These are phyloP conservation scores for Chelonus insularis DNA, from an alignment of 1,140 invertebrate species.

Conservation along the genomic window DNA sequence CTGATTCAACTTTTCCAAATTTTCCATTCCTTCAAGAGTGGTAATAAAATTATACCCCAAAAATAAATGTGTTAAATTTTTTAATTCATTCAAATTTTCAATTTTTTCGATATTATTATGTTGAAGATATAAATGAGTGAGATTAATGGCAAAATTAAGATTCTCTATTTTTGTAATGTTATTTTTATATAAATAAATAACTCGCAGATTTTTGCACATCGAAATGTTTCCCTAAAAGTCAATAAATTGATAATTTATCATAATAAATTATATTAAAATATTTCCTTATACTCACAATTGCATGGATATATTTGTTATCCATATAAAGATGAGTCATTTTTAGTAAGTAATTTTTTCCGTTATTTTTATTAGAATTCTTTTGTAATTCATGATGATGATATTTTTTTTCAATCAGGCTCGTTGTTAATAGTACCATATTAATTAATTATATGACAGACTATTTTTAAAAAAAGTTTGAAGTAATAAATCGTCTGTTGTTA, in stretches of 20 bases:
- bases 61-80: conserved; percentile 68
- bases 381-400: conserved; percentile 36
- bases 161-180: conserved; percentile 65
- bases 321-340: conserved; percentile 60
- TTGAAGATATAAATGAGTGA: conserved; percentile 71
- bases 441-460: neutral
- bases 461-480: conserved; percentile 6
- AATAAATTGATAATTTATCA: conserved; percentile 14
- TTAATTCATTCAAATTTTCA: conserved; percentile 64
- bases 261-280: conserved; percentile 16
- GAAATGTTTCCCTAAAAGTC: conserved; percentile 61
- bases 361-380: conserved; percentile 41
- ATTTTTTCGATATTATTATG: conserved; percentile 69
- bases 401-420: conserved; percentile 39
- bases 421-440: conserved; percentile 41
- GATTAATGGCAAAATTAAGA: conserved; percentile 61
- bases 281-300: conserved; percentile 55
- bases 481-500: too few relatives aligned
- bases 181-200: conserved; percentile 70
- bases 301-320: conserved; percentile 57
- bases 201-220: conserved; percentile 59
- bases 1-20: conserved; percentile 64
- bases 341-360: conserved; percentile 38
- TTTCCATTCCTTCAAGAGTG: conserved; percentile 70
- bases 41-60: conserved; percentile 69